These are phyloP conservation scores for Grallaria varia DNA, from an alignment of 2,113 vertebrate genomes.

Conservation along the genomic window DNA sequence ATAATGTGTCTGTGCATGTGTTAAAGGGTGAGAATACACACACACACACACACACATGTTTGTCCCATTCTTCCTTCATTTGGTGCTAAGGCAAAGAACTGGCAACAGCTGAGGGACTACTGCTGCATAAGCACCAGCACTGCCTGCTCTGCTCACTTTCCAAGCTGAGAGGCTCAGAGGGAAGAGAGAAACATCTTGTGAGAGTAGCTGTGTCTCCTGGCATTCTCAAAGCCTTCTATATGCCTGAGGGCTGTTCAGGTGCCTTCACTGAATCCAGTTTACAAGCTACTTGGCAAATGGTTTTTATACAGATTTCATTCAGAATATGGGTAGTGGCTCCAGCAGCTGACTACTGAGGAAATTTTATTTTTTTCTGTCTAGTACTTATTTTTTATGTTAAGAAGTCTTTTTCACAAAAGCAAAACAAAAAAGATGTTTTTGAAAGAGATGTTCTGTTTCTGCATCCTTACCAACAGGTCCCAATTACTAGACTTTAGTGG, in stretches of 20 bases:
- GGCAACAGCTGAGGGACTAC: background rate
- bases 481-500: background rate
- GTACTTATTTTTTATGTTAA: background rate
- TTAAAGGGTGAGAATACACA: background rate
- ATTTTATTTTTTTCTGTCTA: background rate
- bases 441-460: background rate
- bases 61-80: background rate
- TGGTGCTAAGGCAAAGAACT: background rate
- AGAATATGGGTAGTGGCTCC: background rate
- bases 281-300: background rate
- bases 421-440: background rate
- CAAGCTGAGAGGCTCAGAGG: background rate
- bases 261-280: background rate
- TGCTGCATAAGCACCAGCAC: no score
- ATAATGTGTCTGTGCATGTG: no score
- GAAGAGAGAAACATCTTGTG: background rate
- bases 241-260: background rate
- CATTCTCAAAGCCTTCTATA: background rate
- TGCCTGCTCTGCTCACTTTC: background rate
- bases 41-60: accelerated
- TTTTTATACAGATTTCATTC: background rate
- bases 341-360: background rate
- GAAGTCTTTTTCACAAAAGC: background rate
- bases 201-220: background rate
- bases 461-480: background rate